phyloP scores from a whole-genome alignment of 2,888 invertebrate genomes.

The Aphidoletes aphidimyza region DNA sequence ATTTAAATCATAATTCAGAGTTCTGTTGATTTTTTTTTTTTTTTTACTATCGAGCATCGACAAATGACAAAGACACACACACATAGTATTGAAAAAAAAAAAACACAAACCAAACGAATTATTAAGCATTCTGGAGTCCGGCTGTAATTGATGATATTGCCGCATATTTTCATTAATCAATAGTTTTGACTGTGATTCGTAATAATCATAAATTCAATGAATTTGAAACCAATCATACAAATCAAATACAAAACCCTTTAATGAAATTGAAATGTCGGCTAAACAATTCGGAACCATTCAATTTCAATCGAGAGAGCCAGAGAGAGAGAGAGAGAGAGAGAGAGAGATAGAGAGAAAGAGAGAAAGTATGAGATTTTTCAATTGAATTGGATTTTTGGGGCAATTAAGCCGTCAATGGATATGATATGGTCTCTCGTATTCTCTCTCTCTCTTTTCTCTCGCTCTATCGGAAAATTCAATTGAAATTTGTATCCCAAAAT shows the following conservation, averaged over 20 bases:
- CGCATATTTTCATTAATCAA: conserved; percentile 35
- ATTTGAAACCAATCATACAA: conserved; percentile 6
- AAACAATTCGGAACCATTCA: neutral
- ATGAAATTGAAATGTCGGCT: conserved; percentile 38
- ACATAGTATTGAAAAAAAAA: too few relatives aligned
- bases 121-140: too few relatives aligned
- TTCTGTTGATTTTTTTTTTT: neutral
- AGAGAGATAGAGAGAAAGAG: neutral
- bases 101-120: too few relatives aligned
- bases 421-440: neutral
- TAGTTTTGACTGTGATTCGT: neutral
- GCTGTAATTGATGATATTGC: neutral
- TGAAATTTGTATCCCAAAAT: too few relatives aligned
- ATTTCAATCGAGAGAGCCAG: too few relatives aligned
- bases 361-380: neutral
- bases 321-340: neutral
- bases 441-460: too few relatives aligned
- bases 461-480: too few relatives aligned
- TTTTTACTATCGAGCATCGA: too few relatives aligned
- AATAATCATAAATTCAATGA: conserved; percentile 24
- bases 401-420: neutral
- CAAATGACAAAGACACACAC: too few relatives aligned
- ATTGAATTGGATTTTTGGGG: conserved; percentile 10
- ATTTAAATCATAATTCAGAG: neutral
- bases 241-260: conserved; percentile 25